These are phyloP conservation scores for Orchesellides sinensis DNA, from an alignment of 2,888 invertebrate species.

Conservation along the genomic window DNA sequence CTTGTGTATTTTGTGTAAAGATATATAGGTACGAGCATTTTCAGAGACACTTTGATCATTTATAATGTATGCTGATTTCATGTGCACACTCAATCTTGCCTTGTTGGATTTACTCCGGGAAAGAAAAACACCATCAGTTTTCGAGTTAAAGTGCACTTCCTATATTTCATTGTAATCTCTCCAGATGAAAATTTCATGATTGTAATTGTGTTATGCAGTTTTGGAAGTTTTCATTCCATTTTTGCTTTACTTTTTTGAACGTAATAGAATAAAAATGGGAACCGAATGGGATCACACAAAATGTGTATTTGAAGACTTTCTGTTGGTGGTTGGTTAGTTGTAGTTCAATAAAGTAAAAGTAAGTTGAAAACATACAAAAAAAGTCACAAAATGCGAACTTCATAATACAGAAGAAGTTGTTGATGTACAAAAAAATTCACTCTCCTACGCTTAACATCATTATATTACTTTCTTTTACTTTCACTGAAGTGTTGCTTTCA, in stretches of 20 bases:
- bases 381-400: conserved; percentile 14
- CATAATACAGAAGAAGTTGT: conserved; percentile 2
- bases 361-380: background rate
- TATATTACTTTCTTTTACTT: conserved; percentile 25
- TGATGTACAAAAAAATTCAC: conserved; percentile 24
- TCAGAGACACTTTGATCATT: too few relatives aligned
- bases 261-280: conserved; percentile 54
- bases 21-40: too few relatives aligned
- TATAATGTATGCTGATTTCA: too few relatives aligned
- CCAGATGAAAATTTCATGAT: conserved; percentile 38
- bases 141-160: conserved; percentile 26
- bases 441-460: conserved; percentile 45
- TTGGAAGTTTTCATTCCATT: conserved; percentile 23
- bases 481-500: background rate
- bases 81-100: too few relatives aligned
- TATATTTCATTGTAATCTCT: too few relatives aligned
- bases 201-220: conserved; percentile 51
- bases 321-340: background rate
- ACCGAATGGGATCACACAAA: conserved; percentile 3
- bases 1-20: too few relatives aligned
- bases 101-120: too few relatives aligned
- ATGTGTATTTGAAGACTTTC: background rate
- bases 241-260: conserved; percentile 16
- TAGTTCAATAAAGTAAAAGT: background rate
- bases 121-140: too few relatives aligned